phyloP scores from a whole-genome alignment of 2,888 invertebrate species.

The Neoascia interrupta region DNA sequence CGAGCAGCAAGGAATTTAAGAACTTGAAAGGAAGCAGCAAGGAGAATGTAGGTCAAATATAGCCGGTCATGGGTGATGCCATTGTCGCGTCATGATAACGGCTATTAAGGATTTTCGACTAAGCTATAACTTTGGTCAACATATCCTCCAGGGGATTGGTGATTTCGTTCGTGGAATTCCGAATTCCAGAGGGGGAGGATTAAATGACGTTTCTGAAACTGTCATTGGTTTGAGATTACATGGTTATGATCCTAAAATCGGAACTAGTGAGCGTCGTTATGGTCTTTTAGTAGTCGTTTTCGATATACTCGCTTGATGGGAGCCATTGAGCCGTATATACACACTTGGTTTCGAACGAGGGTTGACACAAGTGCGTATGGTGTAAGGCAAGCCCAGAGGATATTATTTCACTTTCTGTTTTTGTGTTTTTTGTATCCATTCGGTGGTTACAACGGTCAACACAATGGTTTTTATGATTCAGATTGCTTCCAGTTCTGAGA shows the following conservation, averaged over 20 bases:
- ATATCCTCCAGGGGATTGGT: conserved; percentile 24
- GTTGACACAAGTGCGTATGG: too few relatives aligned
- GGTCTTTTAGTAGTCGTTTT: conserved; percentile 4
- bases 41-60: conserved; percentile 42
- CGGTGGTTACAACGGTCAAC: too few relatives aligned
- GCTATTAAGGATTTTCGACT: conserved; percentile 8
- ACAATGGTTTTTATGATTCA: too few relatives aligned
- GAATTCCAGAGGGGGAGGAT: neutral
- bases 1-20: conserved; percentile 3
- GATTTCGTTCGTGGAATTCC: conserved; percentile 42
- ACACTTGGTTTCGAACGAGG: too few relatives aligned
- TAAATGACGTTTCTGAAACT: conserved; percentile 23
- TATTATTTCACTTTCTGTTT: too few relatives aligned
- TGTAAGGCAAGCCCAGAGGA: too few relatives aligned
- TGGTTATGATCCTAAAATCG: conserved; percentile 36
- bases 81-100: conserved; percentile 40
- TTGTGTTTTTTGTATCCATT: too few relatives aligned
- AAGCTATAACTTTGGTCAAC: neutral
- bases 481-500: too few relatives aligned
- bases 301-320: too few relatives aligned
- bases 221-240: conserved; percentile 38
- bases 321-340: too few relatives aligned
- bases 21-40: neutral
- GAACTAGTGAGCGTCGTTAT: neutral
- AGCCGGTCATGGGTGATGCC: conserved; percentile 38